These are phyloP conservation scores for Pseudolycoriella hygida DNA, from an alignment of 2,888 invertebrate genomes.

Conservation along the genomic window DNA sequence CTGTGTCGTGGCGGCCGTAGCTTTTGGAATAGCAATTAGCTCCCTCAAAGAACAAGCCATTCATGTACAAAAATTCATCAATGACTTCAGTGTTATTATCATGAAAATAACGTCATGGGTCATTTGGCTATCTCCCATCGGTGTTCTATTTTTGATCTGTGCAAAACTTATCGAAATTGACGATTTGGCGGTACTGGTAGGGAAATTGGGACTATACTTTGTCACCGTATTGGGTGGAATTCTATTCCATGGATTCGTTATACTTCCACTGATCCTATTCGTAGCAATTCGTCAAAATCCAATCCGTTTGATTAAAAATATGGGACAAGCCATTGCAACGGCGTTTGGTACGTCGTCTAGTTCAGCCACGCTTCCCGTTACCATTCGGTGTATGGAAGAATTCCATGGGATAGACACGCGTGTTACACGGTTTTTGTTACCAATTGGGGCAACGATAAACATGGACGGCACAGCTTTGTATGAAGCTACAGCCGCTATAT, in stretches of 20 bases:
- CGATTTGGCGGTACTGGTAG: constrained; percentile 39
- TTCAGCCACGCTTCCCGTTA: constrained; percentile 57
- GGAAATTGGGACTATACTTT: constrained; percentile 53
- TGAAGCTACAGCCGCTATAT: constrained; percentile 69
- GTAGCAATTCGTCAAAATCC: constrained; percentile 42
- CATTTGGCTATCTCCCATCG: constrained; percentile 44
- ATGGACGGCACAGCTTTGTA: constrained; percentile 72
- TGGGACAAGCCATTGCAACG: constrained; percentile 49
- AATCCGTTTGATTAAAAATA: constrained; percentile 34
- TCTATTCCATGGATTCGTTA: constrained; percentile 46
- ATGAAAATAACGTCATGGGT: constrained; percentile 47
- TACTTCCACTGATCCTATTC: constrained; percentile 48
- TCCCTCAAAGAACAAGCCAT: constrained; percentile 42
- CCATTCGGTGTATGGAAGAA: constrained; percentile 43
- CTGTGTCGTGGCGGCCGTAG: constrained; percentile 37
- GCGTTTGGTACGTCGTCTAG: constrained; percentile 57
- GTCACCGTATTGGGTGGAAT: constrained; percentile 49
- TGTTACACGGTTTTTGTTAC: constrained; percentile 56
- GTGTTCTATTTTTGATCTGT: constrained; percentile 43
- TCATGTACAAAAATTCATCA: constrained; percentile 44
- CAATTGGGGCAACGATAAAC: constrained; percentile 67
- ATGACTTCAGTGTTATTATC: constrained; percentile 38
- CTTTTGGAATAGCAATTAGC: constrained; percentile 48
- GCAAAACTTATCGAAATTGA: constrained; percentile 48
- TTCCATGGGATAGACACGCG: constrained; percentile 33